Percentiles rank a stretch among this genome's conserved stretches.
phyloP scores from a whole-genome alignment of 2,888 invertebrate genomes.

The Zelleria hepariella region DNA sequence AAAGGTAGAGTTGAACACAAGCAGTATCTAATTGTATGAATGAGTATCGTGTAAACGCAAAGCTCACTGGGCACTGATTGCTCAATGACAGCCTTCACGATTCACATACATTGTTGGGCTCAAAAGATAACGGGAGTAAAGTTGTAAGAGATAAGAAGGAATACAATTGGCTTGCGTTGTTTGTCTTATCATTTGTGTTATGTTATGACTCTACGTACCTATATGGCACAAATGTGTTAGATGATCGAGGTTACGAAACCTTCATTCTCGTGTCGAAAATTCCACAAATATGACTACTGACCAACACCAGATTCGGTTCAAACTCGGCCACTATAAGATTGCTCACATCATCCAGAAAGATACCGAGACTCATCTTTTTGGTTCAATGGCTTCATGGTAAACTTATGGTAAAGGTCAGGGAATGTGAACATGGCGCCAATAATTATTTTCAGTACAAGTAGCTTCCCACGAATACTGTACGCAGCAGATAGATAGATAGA shows the following conservation, averaged over 20 bases:
- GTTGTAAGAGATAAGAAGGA: not conserved
- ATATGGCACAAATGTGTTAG: not conserved
- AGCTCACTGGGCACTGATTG: not conserved
- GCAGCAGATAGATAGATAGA: too few relatives aligned
- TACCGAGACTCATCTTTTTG: too few relatives aligned
- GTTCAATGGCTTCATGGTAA: too few relatives aligned
- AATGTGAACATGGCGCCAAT: too few relatives aligned
- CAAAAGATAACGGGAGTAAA: not conserved
- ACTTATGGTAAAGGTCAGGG: too few relatives aligned
- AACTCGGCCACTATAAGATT: too few relatives aligned
- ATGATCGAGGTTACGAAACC: not conserved
- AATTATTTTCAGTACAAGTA: too few relatives aligned
- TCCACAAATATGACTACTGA: too few relatives aligned
- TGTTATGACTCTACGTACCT: not conserved
- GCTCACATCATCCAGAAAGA: too few relatives aligned
- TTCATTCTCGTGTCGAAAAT: too few relatives aligned
- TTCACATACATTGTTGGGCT: not conserved
- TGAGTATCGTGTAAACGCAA: not conserved
- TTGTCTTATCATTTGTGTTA: not conserved
- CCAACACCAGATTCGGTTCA: too few relatives aligned
- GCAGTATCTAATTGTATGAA: not conserved
- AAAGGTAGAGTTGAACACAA: not conserved
- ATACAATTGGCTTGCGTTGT: not conserved
- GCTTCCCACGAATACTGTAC: too few relatives aligned
- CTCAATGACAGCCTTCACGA: not conserved